phyloP scores from a whole-genome alignment of 2,888 invertebrate species.

The Cynaeus angustus region DNA sequence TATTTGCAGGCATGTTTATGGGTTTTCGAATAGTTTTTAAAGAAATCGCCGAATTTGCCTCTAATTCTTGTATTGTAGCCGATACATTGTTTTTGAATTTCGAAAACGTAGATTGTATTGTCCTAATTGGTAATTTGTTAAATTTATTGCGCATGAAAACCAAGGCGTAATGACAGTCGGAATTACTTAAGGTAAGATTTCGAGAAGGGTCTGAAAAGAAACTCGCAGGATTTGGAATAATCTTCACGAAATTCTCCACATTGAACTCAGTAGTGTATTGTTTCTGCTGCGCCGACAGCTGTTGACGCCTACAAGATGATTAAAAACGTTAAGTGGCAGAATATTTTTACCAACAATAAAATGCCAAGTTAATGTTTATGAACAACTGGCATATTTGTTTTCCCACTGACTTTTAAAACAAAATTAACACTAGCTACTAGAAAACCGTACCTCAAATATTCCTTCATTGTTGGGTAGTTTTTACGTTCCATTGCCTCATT shows the following conservation, averaged over 20 bases:
- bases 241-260: conserved; percentile 69
- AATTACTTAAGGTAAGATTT: conserved; percentile 10
- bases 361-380: too few relatives aligned
- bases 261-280: conserved; percentile 71
- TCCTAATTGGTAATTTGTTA: conserved; percentile 48
- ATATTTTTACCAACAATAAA: too few relatives aligned
- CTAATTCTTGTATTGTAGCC: conserved; percentile 7
- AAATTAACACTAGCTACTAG: too few relatives aligned
- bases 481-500: conserved; percentile 56
- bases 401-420: too few relatives aligned
- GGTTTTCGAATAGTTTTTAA: conserved; percentile 16
- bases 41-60: background rate
- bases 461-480: conserved; percentile 63
- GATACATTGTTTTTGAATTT: conserved; percentile 15
- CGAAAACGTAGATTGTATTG: conserved; percentile 24
- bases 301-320: conserved; percentile 59
- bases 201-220: conserved; percentile 57
- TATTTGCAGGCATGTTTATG: conserved; percentile 39
- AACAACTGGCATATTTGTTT: too few relatives aligned
- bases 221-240: conserved; percentile 70
- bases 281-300: conserved; percentile 67
- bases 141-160: conserved; percentile 56
- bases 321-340: conserved; percentile 3
- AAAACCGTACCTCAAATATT: conserved; percentile 53
- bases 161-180: conserved; percentile 45